Conservation (phyloP, 2,888 invertebrate genomes). For the Drosophila tripunctata region DNA sequence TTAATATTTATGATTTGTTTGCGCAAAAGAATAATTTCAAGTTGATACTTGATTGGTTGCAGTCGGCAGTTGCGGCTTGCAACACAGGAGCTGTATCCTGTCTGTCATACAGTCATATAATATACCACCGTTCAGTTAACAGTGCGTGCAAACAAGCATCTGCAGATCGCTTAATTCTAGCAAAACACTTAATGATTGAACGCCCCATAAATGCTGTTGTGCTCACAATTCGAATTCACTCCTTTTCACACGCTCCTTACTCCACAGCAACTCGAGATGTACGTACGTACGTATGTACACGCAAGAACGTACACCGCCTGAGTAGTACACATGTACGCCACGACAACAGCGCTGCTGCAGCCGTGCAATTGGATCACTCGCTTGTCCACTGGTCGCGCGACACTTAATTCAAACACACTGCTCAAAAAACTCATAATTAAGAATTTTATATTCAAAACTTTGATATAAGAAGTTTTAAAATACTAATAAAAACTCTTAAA, state of each 20-base stretch:
- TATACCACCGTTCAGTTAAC: background rate
- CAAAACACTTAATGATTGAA: slow-evolving; percentile 69
- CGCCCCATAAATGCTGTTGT: slow-evolving; percentile 57
- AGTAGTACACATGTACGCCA: background rate
- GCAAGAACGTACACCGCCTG: background rate
- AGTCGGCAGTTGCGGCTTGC: background rate
- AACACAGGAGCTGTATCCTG: slow-evolving; percentile 6
- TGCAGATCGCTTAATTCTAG: slow-evolving; percentile 45
- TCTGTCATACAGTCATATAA: background rate
- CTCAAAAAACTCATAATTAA: background rate
- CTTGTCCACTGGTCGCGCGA: slow-evolving; percentile 42
- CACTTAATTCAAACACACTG: slow-evolving; percentile 31
- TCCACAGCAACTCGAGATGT: slow-evolving; percentile 34
- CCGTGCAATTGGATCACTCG: slow-evolving; percentile 26
- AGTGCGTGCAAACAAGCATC: background rate
- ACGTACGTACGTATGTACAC: slow-evolving; percentile 9
- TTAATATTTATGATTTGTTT: slow-evolving; percentile 79
- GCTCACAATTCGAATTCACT: slow-evolving; percentile 39
- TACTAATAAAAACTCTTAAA: too few species aligned
- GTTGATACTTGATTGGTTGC: slow-evolving; percentile 19
- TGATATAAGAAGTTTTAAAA: too few species aligned
- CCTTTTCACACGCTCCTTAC: slow-evolving; percentile 64
- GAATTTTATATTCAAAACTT: too few species aligned
- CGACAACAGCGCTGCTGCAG: slow-evolving; percentile 6
- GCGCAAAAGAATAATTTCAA: slow-evolving; percentile 36